Evolutionary conservation across 1,140 invertebrate genomes (phyloP), one percentile per base, ranked within the genome.

Genomic region (Cecropterus lyciades): DNA sequence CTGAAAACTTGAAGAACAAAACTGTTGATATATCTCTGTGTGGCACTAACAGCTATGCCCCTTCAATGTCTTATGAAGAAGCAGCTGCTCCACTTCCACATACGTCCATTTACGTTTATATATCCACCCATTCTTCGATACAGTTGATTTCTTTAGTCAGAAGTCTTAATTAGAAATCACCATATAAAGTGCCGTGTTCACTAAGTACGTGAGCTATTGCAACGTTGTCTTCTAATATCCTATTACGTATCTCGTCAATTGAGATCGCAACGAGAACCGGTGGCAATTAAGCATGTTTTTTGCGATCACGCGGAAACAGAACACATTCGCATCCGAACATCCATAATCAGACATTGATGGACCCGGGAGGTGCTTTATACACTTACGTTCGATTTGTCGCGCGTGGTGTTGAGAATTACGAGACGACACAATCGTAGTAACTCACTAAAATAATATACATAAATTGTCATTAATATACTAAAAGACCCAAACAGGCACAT

Each of bases 271-370:
- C 46, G 1, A 62, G 59, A 40, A 51, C 45, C 30, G 33, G 59
- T 51, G 59, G 59, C 59, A 51, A 62, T 62, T 62, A 62, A 62
- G 27, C 27, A 60, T 37, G 46, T 37, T 62, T 62, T 62, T 62
- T 62, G 56, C 46, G 20, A 62, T 49, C 14, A 49, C 59, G 30
- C 46, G 59, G 59, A 62, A 62, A 51, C 46, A 49, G 45, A 40
- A 55, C 48, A 17, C 46, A 63, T 63, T 48, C 48, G 48, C 48
- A 51, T 63, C 48, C 48, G 60, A 63, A 40, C 46, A n/a, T 9
- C 60, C 60, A 27, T 63, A 63, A 52, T 51, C 60, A 33, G 33
- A 30, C 30, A 14, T 62, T 62, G 59, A 51, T 46, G 59, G 49
- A 62, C 33, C 45, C 11, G 45, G 14, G 56, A 46, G 56, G 17